Evolutionary conservation across 2,888 invertebrate genomes (phyloP), one percentile per base, ranked within the genome.

Genomic region (Hermaeophaga mercurialis): DNA sequence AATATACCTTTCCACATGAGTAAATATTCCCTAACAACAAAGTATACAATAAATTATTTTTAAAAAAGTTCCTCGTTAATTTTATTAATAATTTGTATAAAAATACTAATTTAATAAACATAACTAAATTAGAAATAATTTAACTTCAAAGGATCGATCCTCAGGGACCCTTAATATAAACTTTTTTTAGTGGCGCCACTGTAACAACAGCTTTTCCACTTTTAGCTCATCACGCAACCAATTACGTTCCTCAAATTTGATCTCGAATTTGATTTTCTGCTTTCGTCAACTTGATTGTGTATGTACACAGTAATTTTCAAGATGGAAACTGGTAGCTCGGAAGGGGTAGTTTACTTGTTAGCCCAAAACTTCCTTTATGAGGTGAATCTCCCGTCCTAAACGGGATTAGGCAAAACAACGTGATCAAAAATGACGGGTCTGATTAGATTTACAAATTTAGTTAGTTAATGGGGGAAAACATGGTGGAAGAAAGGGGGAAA

Each of bases 261-360:
- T 41, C 38, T 54, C 19, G 34, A 38, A 48, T 48, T 48, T 55
- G 48, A 55, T 55, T 48, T 36, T 48, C 43, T 48, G 48, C 46
- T 46, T 54, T 46, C 46, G 46, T 43, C 54, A 48, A 48, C 34
- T 43, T 48, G 48, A 55, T 47, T 28, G 43, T 55, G 41, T 49
- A 19, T 55, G 48, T 55, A 55, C 54, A 48, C 26, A 48, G 48
- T 34, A 44, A 55, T 43, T 55, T 55, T 48, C 50, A 43, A 50
- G 50, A 50, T 50, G 50, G 50, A 50, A 41, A n/a, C 31, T 12
- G 50, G 24, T 24, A 17, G 17, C n/a, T 11, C 41, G 22, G 36
- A 50, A 33, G 31, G 50, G 33, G 41, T 43, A 50, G 41, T 50
- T 50, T 50, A 50, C 41, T 50, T 50, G 33, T 50, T 43, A 41